Percentiles rank a stretch among this genome's conserved stretches.
Conservation (phyloP, 2,113 vertebrate species). For the Nanorana parkeri region DNA sequence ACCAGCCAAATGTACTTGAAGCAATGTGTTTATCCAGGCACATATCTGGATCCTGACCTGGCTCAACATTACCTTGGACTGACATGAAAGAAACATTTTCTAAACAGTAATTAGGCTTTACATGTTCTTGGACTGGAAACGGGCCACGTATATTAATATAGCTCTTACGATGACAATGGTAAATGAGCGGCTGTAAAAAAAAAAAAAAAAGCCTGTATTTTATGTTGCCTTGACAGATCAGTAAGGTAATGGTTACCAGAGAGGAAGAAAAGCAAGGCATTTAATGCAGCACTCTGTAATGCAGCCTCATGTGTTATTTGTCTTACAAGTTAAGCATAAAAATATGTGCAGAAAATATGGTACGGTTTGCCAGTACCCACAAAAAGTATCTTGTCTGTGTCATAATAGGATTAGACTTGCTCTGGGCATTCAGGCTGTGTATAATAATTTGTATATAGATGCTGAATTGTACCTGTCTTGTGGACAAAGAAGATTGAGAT, state of each 20-base stretch:
- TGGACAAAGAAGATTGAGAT: too few species aligned
- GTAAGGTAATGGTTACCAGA: slow-evolving; percentile 22
- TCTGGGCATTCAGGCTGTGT: too few species aligned
- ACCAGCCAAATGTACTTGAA: background rate
- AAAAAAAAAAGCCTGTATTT: slow-evolving; percentile 15
- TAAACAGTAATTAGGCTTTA: slow-evolving; percentile 29
- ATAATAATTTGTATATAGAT: too few species aligned
- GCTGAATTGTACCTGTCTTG: too few species aligned
- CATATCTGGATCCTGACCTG: slow-evolving; percentile 15
- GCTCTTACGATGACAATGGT: slow-evolving; percentile 13
- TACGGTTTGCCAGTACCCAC: background rate
- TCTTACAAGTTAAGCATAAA: background rate
- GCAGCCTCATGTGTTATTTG: background rate
- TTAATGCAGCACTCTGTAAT: slow-evolving; percentile 9
- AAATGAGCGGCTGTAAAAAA: slow-evolving; percentile 14
- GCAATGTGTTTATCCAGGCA: background rate
- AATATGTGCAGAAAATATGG: background rate
- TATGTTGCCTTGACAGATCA: slow-evolving; percentile 3
- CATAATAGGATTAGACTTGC: background rate
- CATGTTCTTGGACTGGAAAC: slow-evolving; percentile 21
- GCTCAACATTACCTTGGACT: background rate
- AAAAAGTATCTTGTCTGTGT: background rate
- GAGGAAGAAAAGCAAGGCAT: slow-evolving; percentile 11
- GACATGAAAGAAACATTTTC: slow-evolving; percentile 32
- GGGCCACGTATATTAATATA: slow-evolving; percentile 10